These are phyloP conservation scores for Hepsetus odoe DNA, from an alignment of 2,113 vertebrate genomes.

Conservation along the genomic window DNA sequence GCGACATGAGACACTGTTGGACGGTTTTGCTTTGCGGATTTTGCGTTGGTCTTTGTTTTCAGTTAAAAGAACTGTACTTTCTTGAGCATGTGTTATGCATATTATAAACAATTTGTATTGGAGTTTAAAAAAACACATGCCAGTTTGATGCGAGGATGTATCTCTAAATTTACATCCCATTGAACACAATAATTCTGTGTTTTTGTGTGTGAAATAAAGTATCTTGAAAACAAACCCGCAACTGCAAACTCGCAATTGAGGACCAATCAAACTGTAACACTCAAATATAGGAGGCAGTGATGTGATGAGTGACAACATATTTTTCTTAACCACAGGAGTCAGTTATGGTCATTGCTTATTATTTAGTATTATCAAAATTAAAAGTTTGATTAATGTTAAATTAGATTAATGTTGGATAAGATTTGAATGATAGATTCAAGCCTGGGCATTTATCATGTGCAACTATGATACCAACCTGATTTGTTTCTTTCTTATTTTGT, in stretches of 20 bases:
- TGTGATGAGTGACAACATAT: too few species aligned
- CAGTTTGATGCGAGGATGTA: not conserved
- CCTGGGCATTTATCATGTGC: not conserved
- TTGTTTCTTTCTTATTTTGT: too few species aligned
- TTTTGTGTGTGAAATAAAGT: not conserved
- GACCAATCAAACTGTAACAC: too few species aligned
- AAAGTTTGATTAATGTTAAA: not conserved
- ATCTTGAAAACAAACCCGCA: too few species aligned
- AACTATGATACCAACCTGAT: too few species aligned
- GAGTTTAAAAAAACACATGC: not conserved
- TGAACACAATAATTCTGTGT: constrained; percentile 10
- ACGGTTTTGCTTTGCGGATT: not conserved
- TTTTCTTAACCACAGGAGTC: too few species aligned
- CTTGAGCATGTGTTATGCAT: not conserved
- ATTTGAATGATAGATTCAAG: not conserved
- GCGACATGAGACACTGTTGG: not conserved
- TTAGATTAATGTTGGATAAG: too few species aligned
- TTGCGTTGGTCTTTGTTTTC: too few species aligned
- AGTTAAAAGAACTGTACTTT: not conserved
- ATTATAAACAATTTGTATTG: not conserved
- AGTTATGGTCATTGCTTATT: constrained; percentile 32
- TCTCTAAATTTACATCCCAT: not conserved
- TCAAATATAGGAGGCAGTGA: too few species aligned
- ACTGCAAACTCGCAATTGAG: too few species aligned
- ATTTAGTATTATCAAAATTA: constrained; percentile 23